phyloP scores from a whole-genome alignment of 1,140 invertebrate species.

The Hyles euphorbiae region DNA sequence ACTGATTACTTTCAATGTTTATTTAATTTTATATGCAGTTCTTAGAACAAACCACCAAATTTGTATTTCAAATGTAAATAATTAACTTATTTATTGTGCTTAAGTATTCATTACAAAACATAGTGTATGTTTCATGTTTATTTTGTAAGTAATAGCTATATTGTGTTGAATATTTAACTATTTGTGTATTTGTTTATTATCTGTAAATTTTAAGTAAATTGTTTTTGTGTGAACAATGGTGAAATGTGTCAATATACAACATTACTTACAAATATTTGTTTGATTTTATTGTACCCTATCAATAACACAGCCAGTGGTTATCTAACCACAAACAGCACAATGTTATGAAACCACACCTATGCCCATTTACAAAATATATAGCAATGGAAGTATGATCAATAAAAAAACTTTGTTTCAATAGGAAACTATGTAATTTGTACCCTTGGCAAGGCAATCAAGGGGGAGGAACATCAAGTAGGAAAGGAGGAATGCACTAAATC shows the following conservation, averaged over 20 bases:
- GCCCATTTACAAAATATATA: no score
- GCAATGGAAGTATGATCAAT: no score
- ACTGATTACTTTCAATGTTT: no score
- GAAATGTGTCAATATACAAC: conserved; percentile 71
- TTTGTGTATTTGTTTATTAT: conserved; percentile 65
- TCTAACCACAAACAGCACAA: conserved; percentile 2
- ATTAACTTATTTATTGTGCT: conserved; percentile 60
- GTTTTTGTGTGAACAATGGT: conserved; percentile 68
- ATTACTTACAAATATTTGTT: conserved; percentile 60
- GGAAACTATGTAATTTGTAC: background rate
- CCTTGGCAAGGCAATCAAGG: conserved; percentile 12
- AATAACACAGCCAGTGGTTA: background rate
- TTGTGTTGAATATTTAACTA: conserved; percentile 67
- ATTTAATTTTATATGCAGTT: conserved; percentile 8
- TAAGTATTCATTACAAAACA: conserved; percentile 37
- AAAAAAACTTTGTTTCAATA: background rate
- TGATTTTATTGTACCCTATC: conserved; percentile 43
- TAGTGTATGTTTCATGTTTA: conserved; percentile 48
- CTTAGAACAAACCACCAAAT: conserved; percentile 18
- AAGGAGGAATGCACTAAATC: conserved; percentile 17
- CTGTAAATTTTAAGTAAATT: conserved; percentile 66
- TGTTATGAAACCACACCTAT: conserved; percentile 1
- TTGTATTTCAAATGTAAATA: conserved; percentile 45
- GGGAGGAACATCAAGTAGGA: conserved; percentile 28
- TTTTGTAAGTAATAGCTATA: conserved; percentile 61